Conservation (phyloP, 2,888 invertebrate genomes). For the Rotaria socialis region DNA sequence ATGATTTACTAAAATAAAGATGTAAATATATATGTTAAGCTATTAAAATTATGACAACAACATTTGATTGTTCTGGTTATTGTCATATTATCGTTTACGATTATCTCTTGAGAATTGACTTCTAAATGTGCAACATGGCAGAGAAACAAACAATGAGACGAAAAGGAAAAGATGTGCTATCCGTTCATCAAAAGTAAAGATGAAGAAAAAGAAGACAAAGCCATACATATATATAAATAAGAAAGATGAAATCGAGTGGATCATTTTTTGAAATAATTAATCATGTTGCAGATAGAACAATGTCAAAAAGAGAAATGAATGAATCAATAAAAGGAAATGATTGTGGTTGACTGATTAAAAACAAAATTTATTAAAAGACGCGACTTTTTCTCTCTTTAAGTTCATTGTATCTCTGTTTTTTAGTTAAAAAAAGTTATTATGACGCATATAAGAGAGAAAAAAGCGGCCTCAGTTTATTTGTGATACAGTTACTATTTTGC, state of each 20-base stretch:
- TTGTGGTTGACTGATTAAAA: neutral
- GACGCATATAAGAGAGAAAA: too few species aligned
- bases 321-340: neutral
- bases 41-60: neutral
- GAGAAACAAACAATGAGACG: neutral
- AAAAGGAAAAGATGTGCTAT: neutral
- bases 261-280: conserved; percentile 2
- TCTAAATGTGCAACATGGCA: neutral
- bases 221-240: neutral
- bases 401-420: too few species aligned
- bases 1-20: neutral
- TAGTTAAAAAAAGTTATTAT: too few species aligned
- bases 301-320: neutral
- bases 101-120: neutral
- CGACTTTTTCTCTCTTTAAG: neutral
- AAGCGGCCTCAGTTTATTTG: too few species aligned
- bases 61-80: neutral
- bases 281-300: neutral
- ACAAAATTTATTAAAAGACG: neutral
- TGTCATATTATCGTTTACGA: neutral
- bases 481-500: too few species aligned
- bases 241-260: neutral
- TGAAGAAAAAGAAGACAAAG: neutral
- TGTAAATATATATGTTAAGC: neutral
- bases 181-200: neutral